These are phyloP conservation scores for Lates japonicus DNA, from an alignment of 2,797 vertebrate species.

Conservation along the genomic window DNA sequence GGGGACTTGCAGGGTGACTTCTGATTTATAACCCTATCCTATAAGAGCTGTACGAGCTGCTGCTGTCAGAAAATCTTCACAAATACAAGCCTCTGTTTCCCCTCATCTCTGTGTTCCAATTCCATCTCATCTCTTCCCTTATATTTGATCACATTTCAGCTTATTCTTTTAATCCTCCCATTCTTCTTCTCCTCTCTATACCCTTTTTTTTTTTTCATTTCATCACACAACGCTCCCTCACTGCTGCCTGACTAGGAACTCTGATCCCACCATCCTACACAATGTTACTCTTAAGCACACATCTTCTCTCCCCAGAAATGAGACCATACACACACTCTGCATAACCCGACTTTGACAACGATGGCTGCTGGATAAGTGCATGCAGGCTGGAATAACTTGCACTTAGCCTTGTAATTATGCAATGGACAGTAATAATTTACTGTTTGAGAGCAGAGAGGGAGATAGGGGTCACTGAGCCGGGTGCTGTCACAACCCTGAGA, in stretches of 20 bases:
- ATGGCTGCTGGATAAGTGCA: conserved; percentile 41
- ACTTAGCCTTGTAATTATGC: conserved; percentile 69
- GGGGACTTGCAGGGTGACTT: conserved; percentile 62
- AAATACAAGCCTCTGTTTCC: conserved; percentile 43
- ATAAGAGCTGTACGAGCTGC: conserved; percentile 37
- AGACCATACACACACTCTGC: conserved; percentile 15
- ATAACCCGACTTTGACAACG: conserved; percentile 36
- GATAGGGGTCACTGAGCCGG: conserved; percentile 44
- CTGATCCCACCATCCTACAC: conserved; percentile 50
- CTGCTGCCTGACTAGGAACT: conserved; percentile 58
- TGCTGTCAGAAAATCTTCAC: conserved; percentile 54
- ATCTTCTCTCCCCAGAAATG: conserved; percentile 34
- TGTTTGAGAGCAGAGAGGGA: conserved; percentile 44
- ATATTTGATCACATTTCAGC: conserved; percentile 62
- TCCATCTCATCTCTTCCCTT: conserved; percentile 50
- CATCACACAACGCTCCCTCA: conserved; percentile 32
- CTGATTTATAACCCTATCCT: conserved; percentile 71
- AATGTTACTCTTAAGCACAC: conserved; percentile 37
- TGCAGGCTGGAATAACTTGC: conserved; percentile 38
- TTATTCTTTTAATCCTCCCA: conserved; percentile 57
- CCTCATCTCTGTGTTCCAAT: conserved; percentile 37
- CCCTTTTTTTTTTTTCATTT: neutral
- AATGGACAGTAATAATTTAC: conserved; percentile 70
- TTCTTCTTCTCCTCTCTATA: conserved; percentile 31
- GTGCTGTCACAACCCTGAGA: conserved; percentile 39